Evolutionary conservation across 2,888 invertebrate species (phyloP), one percentile per base, ranked within the genome.

Genomic region (Eupithecia dodoneata): DNA sequence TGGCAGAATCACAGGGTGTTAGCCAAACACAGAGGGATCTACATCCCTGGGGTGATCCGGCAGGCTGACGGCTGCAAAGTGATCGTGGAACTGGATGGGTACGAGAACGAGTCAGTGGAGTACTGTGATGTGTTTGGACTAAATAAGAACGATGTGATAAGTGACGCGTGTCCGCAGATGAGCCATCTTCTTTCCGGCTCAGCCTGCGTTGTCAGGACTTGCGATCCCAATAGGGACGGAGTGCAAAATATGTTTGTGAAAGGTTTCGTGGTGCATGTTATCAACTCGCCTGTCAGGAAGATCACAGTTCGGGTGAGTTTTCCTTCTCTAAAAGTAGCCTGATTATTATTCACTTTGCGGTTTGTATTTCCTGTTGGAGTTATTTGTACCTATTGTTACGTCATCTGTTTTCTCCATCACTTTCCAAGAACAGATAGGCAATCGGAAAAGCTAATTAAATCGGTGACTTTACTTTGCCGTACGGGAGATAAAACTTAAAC

Each of bases 1-100:
- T 99, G 99, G 99, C 97, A 97, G 84, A 98, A 98, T 88, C 98
- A 99, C 90, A 96, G 99, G 85, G 98, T 99, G 79, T 95, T 99
- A 85, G 99, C 99, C 66, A 98, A 98, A 90, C 97, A 97, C 87
- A 97, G 97, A 82, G 97, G 97, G 79, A 96, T 97, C 85, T 98
- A 98, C 93, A 96, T 98, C 84, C 98, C 99, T 10, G 99, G 99
- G 74, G 97, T 98, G 77, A 99, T 99, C 84, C 96, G 97, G 66
- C 96, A 97, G 87, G 97, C 97, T 55, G 95, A 95, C 63, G 96
- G 96, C 77, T 96, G 96, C 83, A 97, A 97, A 87, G 96, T 99
- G 85, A 96, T 97, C 82, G 97, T 99, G 65, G 97, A 97, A 88
- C 96, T 99, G 84, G 99, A 99, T 92, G 96, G 97, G 63, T 96